Percentiles rank a stretch among this genome's conserved stretches.
These are phyloP conservation scores for Dasysyrphus tricinctus DNA, from an alignment of 2,888 invertebrate genomes.

Conservation along the genomic window DNA sequence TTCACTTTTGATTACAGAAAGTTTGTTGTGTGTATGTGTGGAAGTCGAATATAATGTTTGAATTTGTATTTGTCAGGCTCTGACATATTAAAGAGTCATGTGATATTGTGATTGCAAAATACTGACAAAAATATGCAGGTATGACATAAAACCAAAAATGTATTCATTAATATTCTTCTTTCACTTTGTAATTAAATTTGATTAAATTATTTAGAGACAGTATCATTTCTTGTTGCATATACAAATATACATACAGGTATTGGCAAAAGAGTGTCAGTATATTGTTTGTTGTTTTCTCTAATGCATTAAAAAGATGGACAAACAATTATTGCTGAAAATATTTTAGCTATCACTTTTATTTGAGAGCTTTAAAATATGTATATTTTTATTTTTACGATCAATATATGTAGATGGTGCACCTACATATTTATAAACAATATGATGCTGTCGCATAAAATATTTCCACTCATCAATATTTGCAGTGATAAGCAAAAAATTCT, in stretches of 20 bases:
- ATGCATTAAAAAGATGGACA: neutral
- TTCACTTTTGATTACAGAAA: constrained; percentile 27
- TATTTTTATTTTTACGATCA: neutral
- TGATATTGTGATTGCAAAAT: constrained; percentile 48
- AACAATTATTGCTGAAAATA: neutral
- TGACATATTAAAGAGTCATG: constrained; percentile 5
- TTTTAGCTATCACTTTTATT: neutral
- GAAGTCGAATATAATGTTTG: neutral
- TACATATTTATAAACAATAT: neutral
- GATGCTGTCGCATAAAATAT: neutral
- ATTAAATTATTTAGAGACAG: constrained; percentile 10
- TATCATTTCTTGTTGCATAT: neutral
- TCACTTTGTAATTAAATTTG: constrained; percentile 40
- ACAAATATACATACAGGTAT: neutral
- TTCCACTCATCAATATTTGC: neutral
- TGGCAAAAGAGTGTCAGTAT: no score
- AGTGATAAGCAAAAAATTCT: neutral
- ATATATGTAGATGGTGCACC: neutral
- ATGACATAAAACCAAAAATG: constrained; percentile 11
- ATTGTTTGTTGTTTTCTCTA: neutral
- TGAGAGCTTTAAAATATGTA: neutral
- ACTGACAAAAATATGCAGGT: constrained; percentile 43
- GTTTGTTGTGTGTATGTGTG: neutral
- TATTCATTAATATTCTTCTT: constrained; percentile 51
- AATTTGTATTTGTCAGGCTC: neutral